Percentiles rank a stretch among this genome's conserved stretches.
These are phyloP conservation scores for Musca vetustissima DNA, from an alignment of 1,140 invertebrate species.

Conservation along the genomic window DNA sequence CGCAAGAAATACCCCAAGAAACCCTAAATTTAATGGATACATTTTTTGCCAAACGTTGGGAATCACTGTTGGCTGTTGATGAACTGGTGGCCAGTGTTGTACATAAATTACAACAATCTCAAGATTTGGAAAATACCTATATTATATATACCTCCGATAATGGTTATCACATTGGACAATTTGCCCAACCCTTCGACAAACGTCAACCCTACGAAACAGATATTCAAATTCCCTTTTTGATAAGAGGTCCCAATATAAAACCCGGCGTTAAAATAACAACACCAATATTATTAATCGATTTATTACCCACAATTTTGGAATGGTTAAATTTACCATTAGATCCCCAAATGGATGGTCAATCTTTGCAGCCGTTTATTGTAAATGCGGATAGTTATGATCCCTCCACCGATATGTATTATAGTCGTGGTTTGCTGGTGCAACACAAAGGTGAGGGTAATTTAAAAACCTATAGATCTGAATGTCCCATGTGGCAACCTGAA, in stretches of 20 bases:
- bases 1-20: slow-evolving; percentile 61
- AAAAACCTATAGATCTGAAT: slow-evolving; percentile 57
- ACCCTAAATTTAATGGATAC: slow-evolving; percentile 66
- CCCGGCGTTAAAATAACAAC: slow-evolving; percentile 56
- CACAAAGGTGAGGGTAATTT: slow-evolving; percentile 74
- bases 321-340: slow-evolving; percentile 59
- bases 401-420: slow-evolving; percentile 29
- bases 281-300: slow-evolving; percentile 74
- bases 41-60: slow-evolving; percentile 71
- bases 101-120: slow-evolving; percentile 58
- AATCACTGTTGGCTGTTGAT: slow-evolving; percentile 82
- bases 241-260: slow-evolving; percentile 72
- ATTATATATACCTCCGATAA: slow-evolving; percentile 86
- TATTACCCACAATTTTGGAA: slow-evolving; percentile 78
- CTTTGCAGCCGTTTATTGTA: slow-evolving; percentile 56
- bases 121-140: slow-evolving; percentile 72
- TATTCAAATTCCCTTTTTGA: slow-evolving; percentile 77
- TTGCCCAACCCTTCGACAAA: slow-evolving; percentile 83
- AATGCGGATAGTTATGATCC: slow-evolving; percentile 20
- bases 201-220: slow-evolving; percentile 88
- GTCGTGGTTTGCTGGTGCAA: slow-evolving; percentile 71
- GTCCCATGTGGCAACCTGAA: slow-evolving; percentile 60
- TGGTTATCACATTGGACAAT: slow-evolving; percentile 88
- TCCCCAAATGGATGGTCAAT: slow-evolving; percentile 62
- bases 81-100: slow-evolving; percentile 75